Evolutionary conservation across 2,113 vertebrate genomes (phyloP), one percentile per base, ranked within the genome.

Genomic region (Asarcornis scutulata): DNA sequence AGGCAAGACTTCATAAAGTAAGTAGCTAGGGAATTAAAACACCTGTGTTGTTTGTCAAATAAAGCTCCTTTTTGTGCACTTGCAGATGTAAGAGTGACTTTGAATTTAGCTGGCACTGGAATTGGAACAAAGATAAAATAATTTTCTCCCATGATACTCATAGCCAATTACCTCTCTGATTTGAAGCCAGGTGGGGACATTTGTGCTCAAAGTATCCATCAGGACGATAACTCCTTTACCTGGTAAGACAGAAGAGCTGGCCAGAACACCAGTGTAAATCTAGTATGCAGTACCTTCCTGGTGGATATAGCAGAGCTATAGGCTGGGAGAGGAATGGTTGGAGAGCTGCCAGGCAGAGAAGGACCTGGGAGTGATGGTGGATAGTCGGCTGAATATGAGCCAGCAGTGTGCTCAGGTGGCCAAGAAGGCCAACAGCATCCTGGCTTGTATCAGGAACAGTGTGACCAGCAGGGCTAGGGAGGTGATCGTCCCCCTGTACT

Each of bases 171-270:
- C 67, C 40, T 83, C 40, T 53, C 76, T 95, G 67, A 92, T 95
- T 71, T 95, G 91, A 92, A 58, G 76, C 83, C 72, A 81, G 59
- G 23, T 7, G 69, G 85, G 86, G 83, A 83, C 63, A 86, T 87
- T 73, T 71, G 74, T 89, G 44, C 8, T 73, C 58, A 17, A 81
- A 88, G 75, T 62, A 95, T 60, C 89, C 89, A 53, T 85, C 84
- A 83, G 58, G 77, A 84, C 44, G 59, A 85, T 88, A n/a, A 87
- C 83, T 32, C 11, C 44, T 91, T 73, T 56, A 82, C 1, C 0
- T n/a, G 79, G 53, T 5, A 2, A 31, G 17, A 85, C 22, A 55
- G 81, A 75, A 72, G 69, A 76, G 67, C 62, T 92, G 62, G 25
- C 38, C 26, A 60, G 78, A 46, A 91, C 68, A 36, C 66, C 68